These are phyloP conservation scores for Cichladusa arquata DNA, from an alignment of 2,113 vertebrate genomes.

Conservation along the genomic window DNA sequence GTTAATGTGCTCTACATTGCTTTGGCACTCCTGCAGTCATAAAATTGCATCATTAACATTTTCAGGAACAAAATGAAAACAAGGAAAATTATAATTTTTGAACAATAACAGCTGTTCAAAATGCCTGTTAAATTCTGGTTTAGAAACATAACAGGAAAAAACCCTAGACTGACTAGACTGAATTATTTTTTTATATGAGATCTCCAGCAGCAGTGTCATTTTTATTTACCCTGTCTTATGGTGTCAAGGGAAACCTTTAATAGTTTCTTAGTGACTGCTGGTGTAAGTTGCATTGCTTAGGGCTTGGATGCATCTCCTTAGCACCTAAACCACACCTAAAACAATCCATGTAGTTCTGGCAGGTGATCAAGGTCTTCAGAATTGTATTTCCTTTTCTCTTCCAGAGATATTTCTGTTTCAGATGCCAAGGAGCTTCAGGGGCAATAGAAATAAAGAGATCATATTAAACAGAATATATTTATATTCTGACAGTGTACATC, in stretches of 20 bases:
- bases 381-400: background rate
- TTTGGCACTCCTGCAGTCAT: background rate
- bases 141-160: background rate
- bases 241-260: background rate
- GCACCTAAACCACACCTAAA: background rate
- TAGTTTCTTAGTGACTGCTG: background rate
- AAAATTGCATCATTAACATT: conserved; percentile 27
- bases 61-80: background rate
- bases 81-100: background rate
- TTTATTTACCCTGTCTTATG: background rate
- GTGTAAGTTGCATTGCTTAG: background rate
- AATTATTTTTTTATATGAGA: background rate
- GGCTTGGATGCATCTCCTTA: background rate
- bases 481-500: background rate
- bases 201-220: background rate
- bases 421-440: background rate
- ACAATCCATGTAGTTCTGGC: background rate
- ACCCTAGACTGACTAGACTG: background rate
- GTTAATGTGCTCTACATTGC: background rate
- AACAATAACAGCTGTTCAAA: background rate
- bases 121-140: background rate
- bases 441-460: background rate
- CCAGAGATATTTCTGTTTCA: background rate
- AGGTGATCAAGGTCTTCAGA: background rate
- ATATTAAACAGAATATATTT: background rate